Conservation (phyloP, 1,140 invertebrate species). For the Lordiphosa stackelbergi region DNA sequence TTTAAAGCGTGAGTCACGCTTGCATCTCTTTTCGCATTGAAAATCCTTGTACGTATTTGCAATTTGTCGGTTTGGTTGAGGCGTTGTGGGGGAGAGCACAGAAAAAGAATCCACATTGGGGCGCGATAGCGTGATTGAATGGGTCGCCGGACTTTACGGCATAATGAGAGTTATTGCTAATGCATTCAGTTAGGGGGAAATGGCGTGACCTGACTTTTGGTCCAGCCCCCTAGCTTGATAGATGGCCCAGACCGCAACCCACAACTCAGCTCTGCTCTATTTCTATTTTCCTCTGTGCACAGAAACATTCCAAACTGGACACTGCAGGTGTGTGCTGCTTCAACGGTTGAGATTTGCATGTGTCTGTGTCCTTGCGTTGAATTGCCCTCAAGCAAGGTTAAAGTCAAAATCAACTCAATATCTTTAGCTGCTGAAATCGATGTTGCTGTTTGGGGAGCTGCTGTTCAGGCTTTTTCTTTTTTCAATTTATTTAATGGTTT, state of each 20-base stretch:
- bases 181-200: conserved; percentile 36
- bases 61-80: conserved; percentile 49
- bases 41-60: conserved; percentile 52
- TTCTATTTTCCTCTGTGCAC: not conserved
- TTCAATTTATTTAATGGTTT: conserved; percentile 50
- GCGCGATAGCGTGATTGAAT: conserved; percentile 68
- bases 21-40: conserved; percentile 26
- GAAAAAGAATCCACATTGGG: conserved; percentile 28
- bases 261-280: conserved; percentile 10
- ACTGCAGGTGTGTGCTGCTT: conserved; percentile 33
- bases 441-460: conserved; percentile 10
- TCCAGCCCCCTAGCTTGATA: conserved; percentile 34
- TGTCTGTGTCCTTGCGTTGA: conserved; percentile 28
- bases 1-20: not conserved
- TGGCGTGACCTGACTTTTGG: conserved; percentile 24
- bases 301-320: conserved; percentile 37
- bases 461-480: conserved; percentile 18
- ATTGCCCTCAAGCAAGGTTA: conserved; percentile 36
- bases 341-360: conserved; percentile 40
- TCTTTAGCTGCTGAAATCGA: conserved; percentile 16
- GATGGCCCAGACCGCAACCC: conserved; percentile 39
- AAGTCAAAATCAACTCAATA: conserved; percentile 36
- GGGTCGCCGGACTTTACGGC: conserved; percentile 45
- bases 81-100: not conserved
- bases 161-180: conserved; percentile 73